Evolutionary conservation across 2,113 vertebrate genomes (phyloP).

Genomic region (Coryphaenoides rupestris): DNA sequence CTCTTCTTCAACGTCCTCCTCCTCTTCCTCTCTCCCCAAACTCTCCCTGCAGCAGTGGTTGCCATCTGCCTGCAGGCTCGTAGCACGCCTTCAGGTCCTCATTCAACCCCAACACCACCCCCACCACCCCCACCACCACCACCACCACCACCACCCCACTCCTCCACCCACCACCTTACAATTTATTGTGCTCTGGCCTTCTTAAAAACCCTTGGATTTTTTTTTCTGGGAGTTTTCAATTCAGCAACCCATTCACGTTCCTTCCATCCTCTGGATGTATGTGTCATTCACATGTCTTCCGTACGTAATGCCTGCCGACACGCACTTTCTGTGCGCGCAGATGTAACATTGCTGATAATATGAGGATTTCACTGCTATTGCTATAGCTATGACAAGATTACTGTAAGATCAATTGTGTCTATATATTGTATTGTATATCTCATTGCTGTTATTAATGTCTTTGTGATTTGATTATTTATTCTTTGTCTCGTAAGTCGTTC

Average conservation of each 20-base stretch:
- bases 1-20: constrained; percentile 34
- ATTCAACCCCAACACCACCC: constrained; percentile 25
- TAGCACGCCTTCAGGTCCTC: constrained; percentile 28
- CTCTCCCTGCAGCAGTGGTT: constrained; percentile 48
- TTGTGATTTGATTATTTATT: too few relatives aligned
- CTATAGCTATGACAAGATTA: too few relatives aligned
- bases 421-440: too few relatives aligned
- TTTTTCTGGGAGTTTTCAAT: constrained; percentile 22
- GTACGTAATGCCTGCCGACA: too few relatives aligned
- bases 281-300: constrained; percentile 12
- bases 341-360: too few relatives aligned
- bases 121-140: constrained; percentile 19
- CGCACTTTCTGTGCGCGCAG: too few relatives aligned
- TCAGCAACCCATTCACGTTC: constrained; percentile 10
- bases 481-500: too few relatives aligned
- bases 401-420: too few relatives aligned
- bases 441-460: too few relatives aligned
- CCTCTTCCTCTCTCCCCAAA: constrained; percentile 34
- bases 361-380: too few relatives aligned
- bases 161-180: too few relatives aligned
- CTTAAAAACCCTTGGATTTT: constrained; percentile 36
- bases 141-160: constrained; percentile 27
- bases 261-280: constrained; percentile 10
- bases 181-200: constrained; percentile 9
- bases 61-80: constrained; percentile 45